These are phyloP conservation scores for Henricia sp. DNA, from an alignment of 53 echinoderm and acorn worm species.

Conservation along the genomic window DNA sequence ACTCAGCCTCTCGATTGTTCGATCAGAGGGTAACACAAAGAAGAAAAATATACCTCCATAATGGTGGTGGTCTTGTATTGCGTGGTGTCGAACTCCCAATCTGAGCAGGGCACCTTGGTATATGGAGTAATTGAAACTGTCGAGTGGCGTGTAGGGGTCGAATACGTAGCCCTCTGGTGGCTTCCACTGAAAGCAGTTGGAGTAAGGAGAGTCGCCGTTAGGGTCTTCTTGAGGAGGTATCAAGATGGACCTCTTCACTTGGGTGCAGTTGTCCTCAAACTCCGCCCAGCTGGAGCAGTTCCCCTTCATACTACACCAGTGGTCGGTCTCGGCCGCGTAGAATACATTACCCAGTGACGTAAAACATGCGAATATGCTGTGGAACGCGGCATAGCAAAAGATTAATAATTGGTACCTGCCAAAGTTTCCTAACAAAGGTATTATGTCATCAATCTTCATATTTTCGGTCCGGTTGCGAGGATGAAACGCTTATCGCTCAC, in stretches of 20 bases:
- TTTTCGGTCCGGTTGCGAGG: too few relatives aligned
- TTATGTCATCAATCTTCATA: slow-evolving; percentile 76
- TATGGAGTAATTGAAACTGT: not conserved
- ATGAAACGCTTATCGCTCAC: too few relatives aligned
- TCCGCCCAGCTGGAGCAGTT: slow-evolving; percentile 42
- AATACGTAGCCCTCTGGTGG: slow-evolving; percentile 20
- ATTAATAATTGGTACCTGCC: slow-evolving; percentile 80
- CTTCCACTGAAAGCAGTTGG: slow-evolving; percentile 39
- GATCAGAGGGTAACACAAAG: too few relatives aligned
- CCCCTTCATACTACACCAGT: slow-evolving; percentile 68
- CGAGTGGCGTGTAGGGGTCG: slow-evolving; percentile 29
- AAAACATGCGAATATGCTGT: slow-evolving; percentile 37
- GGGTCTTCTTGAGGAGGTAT: slow-evolving; percentile 26
- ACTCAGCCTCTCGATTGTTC: too few relatives aligned
- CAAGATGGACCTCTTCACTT: slow-evolving; percentile 49
- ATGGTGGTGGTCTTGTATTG: slow-evolving; percentile 78
- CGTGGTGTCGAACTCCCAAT: slow-evolving; percentile 73
- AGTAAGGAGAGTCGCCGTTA: slow-evolving; percentile 17
- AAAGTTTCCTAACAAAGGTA: slow-evolving; percentile 72
- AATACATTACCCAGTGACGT: slow-evolving; percentile 74
- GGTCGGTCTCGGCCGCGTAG: slow-evolving; percentile 70
- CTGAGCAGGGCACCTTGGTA: slow-evolving; percentile 49
- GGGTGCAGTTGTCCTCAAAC: slow-evolving; percentile 43
- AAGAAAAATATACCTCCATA: slow-evolving; percentile 50
- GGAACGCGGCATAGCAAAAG: slow-evolving; percentile 42